Evolutionary conservation across 2,113 vertebrate genomes (phyloP).

Genomic region (pig (Sus scrofa)): DNA sequence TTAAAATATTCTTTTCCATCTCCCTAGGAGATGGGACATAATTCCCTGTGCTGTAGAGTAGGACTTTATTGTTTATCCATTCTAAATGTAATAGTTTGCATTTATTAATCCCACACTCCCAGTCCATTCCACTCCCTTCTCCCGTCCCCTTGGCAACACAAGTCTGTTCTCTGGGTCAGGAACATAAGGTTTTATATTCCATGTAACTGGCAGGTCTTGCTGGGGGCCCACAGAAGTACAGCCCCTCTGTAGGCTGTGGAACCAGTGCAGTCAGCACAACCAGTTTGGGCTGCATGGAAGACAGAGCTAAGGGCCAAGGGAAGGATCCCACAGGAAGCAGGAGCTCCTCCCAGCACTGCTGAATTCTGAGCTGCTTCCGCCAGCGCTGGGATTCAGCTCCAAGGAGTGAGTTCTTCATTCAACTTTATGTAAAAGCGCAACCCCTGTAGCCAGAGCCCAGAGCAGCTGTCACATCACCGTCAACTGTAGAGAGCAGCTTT

Average conservation of each 20-base stretch:
- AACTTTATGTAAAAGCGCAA: neutral
- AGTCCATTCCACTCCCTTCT: too few species aligned
- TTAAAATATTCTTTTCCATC: too few species aligned
- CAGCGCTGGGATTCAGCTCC: neutral
- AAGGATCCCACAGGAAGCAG: neutral
- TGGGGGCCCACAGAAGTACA: too few species aligned
- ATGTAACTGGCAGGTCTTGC: neutral
- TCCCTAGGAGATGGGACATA: too few species aligned
- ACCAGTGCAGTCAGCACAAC: rapidly evolving
- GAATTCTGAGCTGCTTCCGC: neutral
- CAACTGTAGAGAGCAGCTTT: neutral
- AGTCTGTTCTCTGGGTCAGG: neutral
- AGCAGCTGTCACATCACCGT: neutral
- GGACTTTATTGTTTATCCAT: too few species aligned
- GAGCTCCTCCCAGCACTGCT: neutral
- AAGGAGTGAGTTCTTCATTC: neutral
- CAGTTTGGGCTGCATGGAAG: rapidly evolving
- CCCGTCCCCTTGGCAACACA: too few species aligned
- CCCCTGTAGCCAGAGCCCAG: neutral
- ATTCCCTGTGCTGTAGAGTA: too few species aligned
- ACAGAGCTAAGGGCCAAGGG: neutral
- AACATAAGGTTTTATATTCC: neutral
- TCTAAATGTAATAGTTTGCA: too few species aligned
- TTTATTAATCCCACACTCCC: too few species aligned
- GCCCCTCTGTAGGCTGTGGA: neutral